Percentiles rank a stretch among this genome's conserved stretches.
These are phyloP conservation scores for Micrasema minimum DNA, from an alignment of 1,140 invertebrate genomes.

Conservation along the genomic window DNA sequence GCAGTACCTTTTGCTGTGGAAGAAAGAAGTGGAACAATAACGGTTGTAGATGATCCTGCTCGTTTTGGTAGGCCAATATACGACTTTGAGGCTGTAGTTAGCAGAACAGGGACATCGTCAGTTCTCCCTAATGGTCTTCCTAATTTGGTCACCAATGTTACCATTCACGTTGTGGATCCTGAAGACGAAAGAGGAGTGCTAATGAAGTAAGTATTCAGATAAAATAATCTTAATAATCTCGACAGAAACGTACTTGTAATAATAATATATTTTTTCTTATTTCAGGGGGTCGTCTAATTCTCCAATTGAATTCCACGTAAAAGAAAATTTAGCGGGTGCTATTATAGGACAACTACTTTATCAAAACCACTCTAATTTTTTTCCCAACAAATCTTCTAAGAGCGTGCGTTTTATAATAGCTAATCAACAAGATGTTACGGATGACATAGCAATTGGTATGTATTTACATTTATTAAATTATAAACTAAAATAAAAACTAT, in stretches of 20 bases:
- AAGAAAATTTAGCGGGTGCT: conserved; percentile 80
- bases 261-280: conserved; percentile 54
- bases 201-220: conserved; percentile 70
- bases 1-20: conserved; percentile 91
- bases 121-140: conserved; percentile 67
- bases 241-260: not conserved
- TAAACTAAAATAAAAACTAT: conserved; percentile 12
- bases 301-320: conserved; percentile 78
- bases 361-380: conserved; percentile 66
- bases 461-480: not conserved
- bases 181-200: conserved; percentile 75
- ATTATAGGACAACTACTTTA: conserved; percentile 79
- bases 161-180: conserved; percentile 83
- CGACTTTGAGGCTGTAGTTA: conserved; percentile 85
- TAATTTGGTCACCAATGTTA: conserved; percentile 83
- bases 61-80: conserved; percentile 76
- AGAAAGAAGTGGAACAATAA: conserved; percentile 87
- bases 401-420: conserved; percentile 77
- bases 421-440: conserved; percentile 81
- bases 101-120: conserved; percentile 47
- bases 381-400: conserved; percentile 59
- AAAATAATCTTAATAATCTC: not conserved
- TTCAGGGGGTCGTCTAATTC: conserved; percentile 72
- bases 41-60: conserved; percentile 79
- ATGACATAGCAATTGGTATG: conserved; percentile 77